Conservation (phyloP, 2,888 invertebrate genomes). For the Pachydiplax longipennis region DNA sequence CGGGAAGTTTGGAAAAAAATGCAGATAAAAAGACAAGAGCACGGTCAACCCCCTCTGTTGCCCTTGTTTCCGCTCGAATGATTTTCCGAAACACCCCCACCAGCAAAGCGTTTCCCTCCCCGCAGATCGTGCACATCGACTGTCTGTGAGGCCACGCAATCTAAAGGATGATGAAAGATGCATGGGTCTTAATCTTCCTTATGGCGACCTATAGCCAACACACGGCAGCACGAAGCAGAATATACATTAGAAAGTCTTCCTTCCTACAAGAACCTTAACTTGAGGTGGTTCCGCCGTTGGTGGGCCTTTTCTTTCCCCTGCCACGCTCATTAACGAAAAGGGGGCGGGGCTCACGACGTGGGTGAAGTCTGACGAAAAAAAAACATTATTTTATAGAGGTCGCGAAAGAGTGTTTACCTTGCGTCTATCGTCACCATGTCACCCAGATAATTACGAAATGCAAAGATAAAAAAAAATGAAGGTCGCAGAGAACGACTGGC, state of each 20-base stretch:
- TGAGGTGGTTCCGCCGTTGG: background rate
- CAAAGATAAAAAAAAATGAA: background rate
- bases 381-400: background rate
- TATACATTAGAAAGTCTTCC: background rate
- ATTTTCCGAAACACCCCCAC: conserved; percentile 16
- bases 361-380: background rate
- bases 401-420: background rate
- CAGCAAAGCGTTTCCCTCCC: background rate
- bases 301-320: background rate
- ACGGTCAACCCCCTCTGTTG: conserved; percentile 32
- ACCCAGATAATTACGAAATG: conserved; percentile 1
- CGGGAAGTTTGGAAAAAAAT: background rate
- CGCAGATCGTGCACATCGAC: background rate
- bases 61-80: conserved; percentile 17
- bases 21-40: background rate
- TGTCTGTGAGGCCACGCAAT: background rate
- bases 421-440: background rate
- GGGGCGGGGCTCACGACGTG: background rate
- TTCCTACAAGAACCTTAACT: background rate
- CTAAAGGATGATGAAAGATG: background rate
- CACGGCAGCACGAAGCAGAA: background rate
- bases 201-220: background rate
- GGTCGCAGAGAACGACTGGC: background rate
- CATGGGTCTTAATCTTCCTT: background rate
- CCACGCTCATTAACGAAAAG: background rate